A percentile compares a stretch with the other conserved stretches of the same genome.
Evolutionary conservation across 2,113 vertebrate species (phyloP).

Genomic region (Elaphurus davidianus): DNA sequence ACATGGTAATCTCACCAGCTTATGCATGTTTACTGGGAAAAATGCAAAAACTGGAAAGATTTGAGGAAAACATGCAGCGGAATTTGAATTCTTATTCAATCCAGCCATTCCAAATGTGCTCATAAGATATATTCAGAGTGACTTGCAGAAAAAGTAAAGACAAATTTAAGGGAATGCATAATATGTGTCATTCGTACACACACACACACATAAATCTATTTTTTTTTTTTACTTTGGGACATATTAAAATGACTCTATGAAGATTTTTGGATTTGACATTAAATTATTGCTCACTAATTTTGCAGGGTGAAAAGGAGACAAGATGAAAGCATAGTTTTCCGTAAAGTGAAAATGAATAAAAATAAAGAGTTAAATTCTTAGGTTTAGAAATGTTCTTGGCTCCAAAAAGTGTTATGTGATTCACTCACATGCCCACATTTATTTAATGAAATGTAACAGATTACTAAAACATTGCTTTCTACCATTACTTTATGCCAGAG

Average conservation of each 20-base stretch:
- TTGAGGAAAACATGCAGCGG: not conserved
- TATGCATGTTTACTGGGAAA: not conserved
- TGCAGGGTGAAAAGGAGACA: slow-evolving; percentile 5
- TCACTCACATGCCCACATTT: slow-evolving; percentile 33
- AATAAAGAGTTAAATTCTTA: slow-evolving; percentile 26
- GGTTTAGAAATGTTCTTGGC: slow-evolving; percentile 21
- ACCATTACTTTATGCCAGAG: slow-evolving; percentile 27
- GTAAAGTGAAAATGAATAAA: slow-evolving; percentile 1
- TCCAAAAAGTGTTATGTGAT: slow-evolving; percentile 49
- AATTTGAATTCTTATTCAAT: slow-evolving; percentile 35
- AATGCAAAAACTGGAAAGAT: slow-evolving; percentile 9
- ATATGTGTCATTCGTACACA: not conserved
- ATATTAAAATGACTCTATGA: slow-evolving; percentile 34
- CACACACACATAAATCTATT: not conserved
- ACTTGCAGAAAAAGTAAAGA: slow-evolving; percentile 20
- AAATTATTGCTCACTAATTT: slow-evolving; percentile 22
- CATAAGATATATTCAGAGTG: not conserved
- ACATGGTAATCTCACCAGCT: not conserved
- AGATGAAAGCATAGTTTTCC: not conserved
- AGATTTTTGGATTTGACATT: not conserved
- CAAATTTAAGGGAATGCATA: slow-evolving; percentile 27
- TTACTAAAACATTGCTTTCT: slow-evolving; percentile 49
- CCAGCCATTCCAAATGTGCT: not conserved
- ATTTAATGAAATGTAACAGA: slow-evolving; percentile 69
- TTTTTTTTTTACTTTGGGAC: slow-evolving; percentile 23